phyloP scores from a whole-genome alignment of 2,797 vertebrate species.

The Channa striata region DNA sequence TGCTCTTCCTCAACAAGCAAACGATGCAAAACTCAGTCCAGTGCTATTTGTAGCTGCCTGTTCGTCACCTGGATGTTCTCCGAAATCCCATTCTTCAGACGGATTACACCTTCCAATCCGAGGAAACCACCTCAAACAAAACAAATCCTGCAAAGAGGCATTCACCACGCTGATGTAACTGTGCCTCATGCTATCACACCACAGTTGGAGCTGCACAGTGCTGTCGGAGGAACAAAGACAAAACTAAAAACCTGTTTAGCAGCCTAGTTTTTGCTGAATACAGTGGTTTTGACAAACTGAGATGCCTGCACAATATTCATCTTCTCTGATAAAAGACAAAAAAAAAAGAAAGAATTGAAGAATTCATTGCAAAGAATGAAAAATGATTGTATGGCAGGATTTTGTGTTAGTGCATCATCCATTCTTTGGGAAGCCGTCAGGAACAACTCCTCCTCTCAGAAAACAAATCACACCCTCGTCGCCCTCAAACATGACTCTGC shows the following conservation, averaged over 20 bases:
- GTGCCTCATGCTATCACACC: background rate
- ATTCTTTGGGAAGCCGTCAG: background rate
- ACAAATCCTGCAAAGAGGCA: conserved; percentile 41
- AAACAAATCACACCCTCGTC: background rate
- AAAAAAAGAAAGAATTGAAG: conserved; percentile 12
- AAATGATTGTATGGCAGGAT: conserved; percentile 6
- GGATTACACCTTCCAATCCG: conserved; percentile 43
- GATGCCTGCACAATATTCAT: conserved; percentile 16
- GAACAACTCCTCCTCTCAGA: background rate
- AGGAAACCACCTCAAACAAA: conserved; percentile 37
- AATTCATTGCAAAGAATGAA: conserved; percentile 11
- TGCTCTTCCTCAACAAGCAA: background rate
- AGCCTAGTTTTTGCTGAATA: conserved; percentile 16
- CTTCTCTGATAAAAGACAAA: background rate
- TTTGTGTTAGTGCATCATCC: background rate
- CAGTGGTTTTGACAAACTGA: background rate
- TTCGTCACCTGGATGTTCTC: conserved; percentile 38
- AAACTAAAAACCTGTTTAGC: background rate
- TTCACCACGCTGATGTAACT: conserved; percentile 33
- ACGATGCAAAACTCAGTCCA: background rate
- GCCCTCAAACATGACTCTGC: background rate
- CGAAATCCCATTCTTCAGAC: conserved; percentile 49
- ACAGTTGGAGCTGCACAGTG: background rate
- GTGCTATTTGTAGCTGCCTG: conserved; percentile 15
- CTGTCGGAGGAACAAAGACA: conserved; percentile 9